A percentile compares a stretch with the other conserved stretches of the same genome.
Evolutionary conservation across 1,140 invertebrate species (phyloP).

Genomic region (Conus betulinus): DNA sequence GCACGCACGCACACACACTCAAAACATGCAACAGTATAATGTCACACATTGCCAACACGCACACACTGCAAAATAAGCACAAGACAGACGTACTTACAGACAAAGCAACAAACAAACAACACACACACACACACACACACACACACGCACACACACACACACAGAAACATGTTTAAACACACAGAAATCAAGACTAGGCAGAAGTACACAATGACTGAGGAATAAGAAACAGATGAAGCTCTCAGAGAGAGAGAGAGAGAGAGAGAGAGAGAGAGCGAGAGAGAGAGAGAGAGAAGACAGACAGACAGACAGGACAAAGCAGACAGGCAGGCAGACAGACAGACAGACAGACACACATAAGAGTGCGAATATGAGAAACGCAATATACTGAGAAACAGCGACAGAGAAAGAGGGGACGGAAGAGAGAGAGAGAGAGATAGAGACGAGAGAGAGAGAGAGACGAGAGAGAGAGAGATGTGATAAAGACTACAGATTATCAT

Average conservation of each 20-base stretch:
- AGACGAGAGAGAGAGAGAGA: not conserved
- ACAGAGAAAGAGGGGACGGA: not conserved
- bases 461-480: not conserved
- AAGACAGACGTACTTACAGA: not conserved
- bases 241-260: not conserved
- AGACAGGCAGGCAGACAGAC: not conserved
- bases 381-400: not conserved
- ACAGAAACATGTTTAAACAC: too few relatives aligned
- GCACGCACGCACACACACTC: too few relatives aligned
- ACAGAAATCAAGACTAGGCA: too few relatives aligned
- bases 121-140: too few relatives aligned
- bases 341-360: not conserved
- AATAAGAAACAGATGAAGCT: not conserved
- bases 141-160: not conserved
- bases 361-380: not conserved
- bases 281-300: not conserved
- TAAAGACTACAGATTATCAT: too few relatives aligned
- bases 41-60: too few relatives aligned
- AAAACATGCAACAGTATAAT: too few relatives aligned
- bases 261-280: not conserved
- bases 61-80: too few relatives aligned
- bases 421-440: constrained; percentile 11
- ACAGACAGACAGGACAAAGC: not conserved
- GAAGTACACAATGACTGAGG: too few relatives aligned
- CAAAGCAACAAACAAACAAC: too few relatives aligned